Evolutionary conservation across 1,140 invertebrate species (phyloP), one percentile per base, ranked within the genome.

Genomic region (Diabrotica undecimpunctata): DNA sequence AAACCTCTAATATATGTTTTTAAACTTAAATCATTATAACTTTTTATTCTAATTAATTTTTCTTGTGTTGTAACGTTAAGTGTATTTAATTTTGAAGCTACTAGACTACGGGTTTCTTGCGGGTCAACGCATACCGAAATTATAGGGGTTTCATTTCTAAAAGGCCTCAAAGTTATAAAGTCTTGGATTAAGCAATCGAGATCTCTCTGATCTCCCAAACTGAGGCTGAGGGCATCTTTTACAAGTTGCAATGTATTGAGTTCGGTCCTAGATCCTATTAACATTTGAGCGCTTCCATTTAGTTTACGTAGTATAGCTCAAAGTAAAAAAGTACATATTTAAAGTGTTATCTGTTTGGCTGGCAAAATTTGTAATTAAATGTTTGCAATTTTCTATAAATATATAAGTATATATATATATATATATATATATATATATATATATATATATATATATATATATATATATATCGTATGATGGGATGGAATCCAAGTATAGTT

Each of bases 141-240:
- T 55, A 55, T 60, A 7, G 62, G n/a, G 60, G 6, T 59, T 69
- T 71, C 65, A 59, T 63, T 65, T 69, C 67, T 70, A 13, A 57
- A 37, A 6, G 67, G 64, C 63, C 54, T 60, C 46, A 71, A 61
- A 38, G 60, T 57, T 37, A 73, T 59, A n/a, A 71, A 50, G 56
- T 73, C 69, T 59, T 71, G 65, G 41, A 65, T 59, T 46, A 72
- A 39, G 57, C 71, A 72, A 65, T 70, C 67, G 39, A 66, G 12
- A 37, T 66, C 66, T 56, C 69, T 55, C 63, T 72, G 71, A 64
- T 70, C 64, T n/a, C 62, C 37, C 51, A 70, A 69, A 57, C 51
- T 71, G 9, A 66, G 14, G 35, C 39, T 59, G 13, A 72, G 39
- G 6, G 50, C 58, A 12, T 62, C 14, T 66, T n/a, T n/a, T 71